phyloP scores from a whole-genome alignment of 2,888 invertebrate species.

The Ophioninae sp. region DNA sequence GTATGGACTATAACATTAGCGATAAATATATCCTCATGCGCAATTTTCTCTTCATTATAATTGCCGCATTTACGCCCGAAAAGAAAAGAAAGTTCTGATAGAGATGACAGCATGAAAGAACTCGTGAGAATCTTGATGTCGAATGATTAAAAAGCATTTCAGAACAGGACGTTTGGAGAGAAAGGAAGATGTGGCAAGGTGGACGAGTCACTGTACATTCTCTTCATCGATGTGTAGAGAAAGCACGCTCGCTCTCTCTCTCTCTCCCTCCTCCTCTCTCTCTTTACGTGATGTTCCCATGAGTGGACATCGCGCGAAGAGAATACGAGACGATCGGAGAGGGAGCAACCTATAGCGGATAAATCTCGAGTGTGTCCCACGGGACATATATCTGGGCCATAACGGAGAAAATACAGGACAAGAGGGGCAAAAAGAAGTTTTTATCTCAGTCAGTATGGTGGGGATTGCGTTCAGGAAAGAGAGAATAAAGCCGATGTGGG shows the following conservation, averaged over 20 bases:
- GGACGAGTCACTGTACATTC: slow-evolving; percentile 51
- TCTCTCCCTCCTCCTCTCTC: slow-evolving; percentile 14
- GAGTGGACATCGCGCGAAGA: slow-evolving; percentile 51
- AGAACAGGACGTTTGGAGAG: background rate
- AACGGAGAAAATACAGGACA: slow-evolving; percentile 1
- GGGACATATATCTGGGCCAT: slow-evolving; percentile 42
- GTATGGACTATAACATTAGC: too few species aligned
- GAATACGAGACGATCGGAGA: slow-evolving; percentile 55
- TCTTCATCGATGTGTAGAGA: slow-evolving; percentile 21
- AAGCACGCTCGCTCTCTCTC: slow-evolving; percentile 11
- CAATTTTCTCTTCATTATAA: too few species aligned
- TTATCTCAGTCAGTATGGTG: slow-evolving; percentile 2
- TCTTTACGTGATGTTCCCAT: slow-evolving; percentile 7
- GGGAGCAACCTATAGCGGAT: slow-evolving; percentile 37
- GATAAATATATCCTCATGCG: too few species aligned
- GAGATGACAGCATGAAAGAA: too few species aligned
- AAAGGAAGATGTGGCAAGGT: background rate
- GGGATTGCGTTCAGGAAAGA: slow-evolving; percentile 2
- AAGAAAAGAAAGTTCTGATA: too few species aligned
- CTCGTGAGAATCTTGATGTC: background rate
- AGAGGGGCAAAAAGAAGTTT: background rate
- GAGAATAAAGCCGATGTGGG: slow-evolving; percentile 22
- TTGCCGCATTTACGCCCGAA: too few species aligned
- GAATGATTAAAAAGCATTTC: background rate
- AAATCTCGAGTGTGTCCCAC: slow-evolving; percentile 56